Percentiles rank a stretch among this genome's conserved stretches.
These are phyloP conservation scores for Zaprionus africanus DNA, from an alignment of 1,140 invertebrate genomes.

Conservation along the genomic window DNA sequence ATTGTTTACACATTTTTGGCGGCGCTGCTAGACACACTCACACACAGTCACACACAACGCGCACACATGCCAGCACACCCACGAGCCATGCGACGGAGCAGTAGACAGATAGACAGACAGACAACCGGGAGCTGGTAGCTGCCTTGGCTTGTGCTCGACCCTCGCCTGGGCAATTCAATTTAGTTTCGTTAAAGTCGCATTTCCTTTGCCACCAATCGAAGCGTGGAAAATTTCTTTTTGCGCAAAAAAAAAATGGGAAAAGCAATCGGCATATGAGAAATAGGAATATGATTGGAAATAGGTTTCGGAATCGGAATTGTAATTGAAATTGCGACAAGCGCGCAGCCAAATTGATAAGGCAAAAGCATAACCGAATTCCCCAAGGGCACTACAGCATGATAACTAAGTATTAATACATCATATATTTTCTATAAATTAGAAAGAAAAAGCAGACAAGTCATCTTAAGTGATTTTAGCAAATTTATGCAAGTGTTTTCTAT, in stretches of 20 bases:
- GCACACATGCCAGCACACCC: slow-evolving; percentile 36
- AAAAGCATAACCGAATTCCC: background rate
- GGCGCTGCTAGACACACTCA: slow-evolving; percentile 44
- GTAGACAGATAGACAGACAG: slow-evolving; percentile 12
- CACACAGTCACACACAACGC: slow-evolving; percentile 26
- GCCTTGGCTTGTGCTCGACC: slow-evolving; percentile 25
- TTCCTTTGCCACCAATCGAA: slow-evolving; percentile 48
- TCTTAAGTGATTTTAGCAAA: too few relatives aligned
- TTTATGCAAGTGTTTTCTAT: too few relatives aligned
- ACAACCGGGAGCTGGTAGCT: background rate
- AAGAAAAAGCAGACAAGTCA: too few relatives aligned
- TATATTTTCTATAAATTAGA: background rate
- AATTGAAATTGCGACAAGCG: slow-evolving; percentile 58
- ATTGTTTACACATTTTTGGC: slow-evolving; percentile 81
- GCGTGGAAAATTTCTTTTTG: slow-evolving; percentile 62
- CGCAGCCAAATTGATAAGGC: slow-evolving; percentile 33
- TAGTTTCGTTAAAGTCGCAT: slow-evolving; percentile 72
- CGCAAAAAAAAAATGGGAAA: background rate
- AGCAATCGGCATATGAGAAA: slow-evolving; percentile 17
- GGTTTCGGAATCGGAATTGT: slow-evolving; percentile 45
- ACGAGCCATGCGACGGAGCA: background rate
- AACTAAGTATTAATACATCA: background rate
- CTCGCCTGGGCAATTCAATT: slow-evolving; percentile 50
- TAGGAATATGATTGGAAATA: slow-evolving; percentile 1
- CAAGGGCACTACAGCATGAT: background rate